These are phyloP conservation scores for Drosophila gaucha DNA, from an alignment of 2,888 invertebrate genomes.

Conservation along the genomic window DNA sequence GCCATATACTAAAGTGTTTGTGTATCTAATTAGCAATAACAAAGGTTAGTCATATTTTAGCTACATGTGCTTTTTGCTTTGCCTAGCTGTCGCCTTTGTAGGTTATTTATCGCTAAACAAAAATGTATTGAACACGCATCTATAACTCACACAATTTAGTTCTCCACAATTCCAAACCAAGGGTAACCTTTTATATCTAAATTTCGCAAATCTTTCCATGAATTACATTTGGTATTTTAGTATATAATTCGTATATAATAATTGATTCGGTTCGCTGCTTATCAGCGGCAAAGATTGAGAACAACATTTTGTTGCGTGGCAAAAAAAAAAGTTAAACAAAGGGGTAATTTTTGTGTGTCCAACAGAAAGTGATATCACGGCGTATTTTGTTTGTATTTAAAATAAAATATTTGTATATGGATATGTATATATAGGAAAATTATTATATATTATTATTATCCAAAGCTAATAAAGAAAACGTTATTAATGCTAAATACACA, in stretches of 20 bases:
- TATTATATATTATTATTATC: too few relatives aligned
- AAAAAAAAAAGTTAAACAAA: not conserved
- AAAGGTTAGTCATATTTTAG: conserved; percentile 23
- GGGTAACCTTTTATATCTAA: conserved; percentile 7
- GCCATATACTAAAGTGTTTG: conserved; percentile 22
- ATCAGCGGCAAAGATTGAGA: conserved; percentile 15
- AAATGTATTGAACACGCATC: conserved; percentile 4
- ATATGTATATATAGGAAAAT: too few relatives aligned
- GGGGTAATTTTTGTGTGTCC: too few relatives aligned
- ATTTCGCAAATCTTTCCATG: not conserved
- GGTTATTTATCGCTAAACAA: conserved; percentile 9
- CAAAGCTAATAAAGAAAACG: too few relatives aligned
- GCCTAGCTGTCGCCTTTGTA: conserved; percentile 1
- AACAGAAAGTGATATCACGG: not conserved
- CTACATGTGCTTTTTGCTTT: conserved; percentile 6
- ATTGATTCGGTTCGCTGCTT: conserved; percentile 25
- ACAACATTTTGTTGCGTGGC: not conserved
- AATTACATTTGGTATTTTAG: conserved; percentile 4
- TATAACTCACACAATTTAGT: not conserved
- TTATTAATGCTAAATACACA: too few relatives aligned
- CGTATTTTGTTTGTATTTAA: not conserved
- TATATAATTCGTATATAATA: conserved; percentile 16
- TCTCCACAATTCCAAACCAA: not conserved
- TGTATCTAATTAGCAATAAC: conserved; percentile 57
- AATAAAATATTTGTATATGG: too few relatives aligned